These are phyloP conservation scores for Cettia cetti DNA, from an alignment of 2,113 vertebrate species.

Conservation along the genomic window DNA sequence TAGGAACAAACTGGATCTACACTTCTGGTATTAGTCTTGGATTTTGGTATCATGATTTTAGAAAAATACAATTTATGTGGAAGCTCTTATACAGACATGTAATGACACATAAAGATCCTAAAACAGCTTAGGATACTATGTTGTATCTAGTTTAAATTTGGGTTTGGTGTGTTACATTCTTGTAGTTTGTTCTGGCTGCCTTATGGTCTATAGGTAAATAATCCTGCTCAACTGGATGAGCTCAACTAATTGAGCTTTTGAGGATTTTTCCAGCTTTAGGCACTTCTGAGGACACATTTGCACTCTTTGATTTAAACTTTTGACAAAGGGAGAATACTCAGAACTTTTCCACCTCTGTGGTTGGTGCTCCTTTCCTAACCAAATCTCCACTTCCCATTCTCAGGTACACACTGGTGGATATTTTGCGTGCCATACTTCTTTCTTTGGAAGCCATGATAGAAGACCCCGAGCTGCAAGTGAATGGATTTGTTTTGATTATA, in stretches of 20 bases:
- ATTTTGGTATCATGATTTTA: neutral
- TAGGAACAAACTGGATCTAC: neutral
- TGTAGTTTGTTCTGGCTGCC: neutral
- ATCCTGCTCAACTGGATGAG: neutral
- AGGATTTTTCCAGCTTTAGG: neutral
- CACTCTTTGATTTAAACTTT: neutral
- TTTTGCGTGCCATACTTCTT: conserved; percentile 93
- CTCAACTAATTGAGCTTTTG: neutral
- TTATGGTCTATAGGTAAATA: neutral
- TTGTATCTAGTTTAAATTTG: neutral
- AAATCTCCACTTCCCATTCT: neutral
- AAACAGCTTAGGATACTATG: neutral
- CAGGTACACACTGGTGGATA: conserved; percentile 98
- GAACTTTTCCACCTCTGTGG: neutral
- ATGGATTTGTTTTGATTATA: conserved; percentile 98
- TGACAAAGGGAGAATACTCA: neutral
- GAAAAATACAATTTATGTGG: neutral
- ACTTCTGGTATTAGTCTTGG: neutral
- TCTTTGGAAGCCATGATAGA: conserved; percentile 98
- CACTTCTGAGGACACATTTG: accelerated
- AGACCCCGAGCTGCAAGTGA: conserved; percentile 96
- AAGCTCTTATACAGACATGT: neutral
- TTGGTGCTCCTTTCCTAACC: neutral
- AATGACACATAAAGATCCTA: neutral
- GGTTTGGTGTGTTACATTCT: neutral